Evolutionary conservation across 1,140 invertebrate species (phyloP).

Genomic region (Trigoniulus corallinus): DNA sequence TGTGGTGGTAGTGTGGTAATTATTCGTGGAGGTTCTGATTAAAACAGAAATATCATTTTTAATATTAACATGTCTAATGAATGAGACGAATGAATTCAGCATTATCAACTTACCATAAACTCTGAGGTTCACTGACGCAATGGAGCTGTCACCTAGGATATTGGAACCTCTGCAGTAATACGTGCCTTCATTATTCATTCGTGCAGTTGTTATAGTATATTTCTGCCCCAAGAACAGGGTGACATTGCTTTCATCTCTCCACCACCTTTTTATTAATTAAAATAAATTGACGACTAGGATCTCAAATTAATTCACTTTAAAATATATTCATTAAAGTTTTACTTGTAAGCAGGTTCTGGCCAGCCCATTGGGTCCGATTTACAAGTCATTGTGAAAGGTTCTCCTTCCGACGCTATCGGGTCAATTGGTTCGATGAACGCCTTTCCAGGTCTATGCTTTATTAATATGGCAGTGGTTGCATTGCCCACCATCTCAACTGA

Average conservation of each 20-base stretch:
- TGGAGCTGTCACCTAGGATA: slow-evolving; percentile 64
- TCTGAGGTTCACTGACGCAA: slow-evolving; percentile 60
- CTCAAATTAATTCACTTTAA: too few species aligned
- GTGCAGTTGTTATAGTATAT: slow-evolving; percentile 66
- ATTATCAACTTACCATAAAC: slow-evolving; percentile 36
- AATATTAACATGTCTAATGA: background rate
- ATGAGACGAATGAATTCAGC: background rate
- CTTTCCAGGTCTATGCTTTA: slow-evolving; percentile 72
- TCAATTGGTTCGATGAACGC: slow-evolving; percentile 63
- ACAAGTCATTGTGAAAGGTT: slow-evolving; percentile 66
- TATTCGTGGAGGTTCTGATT: slow-evolving; percentile 61
- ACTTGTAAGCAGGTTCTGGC: slow-evolving; percentile 60
- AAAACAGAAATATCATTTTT: slow-evolving; percentile 5
- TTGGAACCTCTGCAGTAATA: slow-evolving; percentile 81
- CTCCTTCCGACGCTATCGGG: slow-evolving; percentile 66
- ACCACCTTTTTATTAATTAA: slow-evolving; percentile 41
- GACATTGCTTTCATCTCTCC: slow-evolving; percentile 44
- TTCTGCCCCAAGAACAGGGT: slow-evolving; percentile 54
- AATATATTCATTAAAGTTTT: background rate
- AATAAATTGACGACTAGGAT: too few species aligned
- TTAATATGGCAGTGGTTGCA: slow-evolving; percentile 55
- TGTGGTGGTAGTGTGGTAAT: slow-evolving; percentile 57
- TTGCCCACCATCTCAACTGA: slow-evolving; percentile 48
- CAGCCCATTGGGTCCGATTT: slow-evolving; percentile 70
- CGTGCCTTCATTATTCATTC: slow-evolving; percentile 64